Evolutionary conservation across 2,113 vertebrate genomes (phyloP).

Genomic region (Neotoma lepida): DNA sequence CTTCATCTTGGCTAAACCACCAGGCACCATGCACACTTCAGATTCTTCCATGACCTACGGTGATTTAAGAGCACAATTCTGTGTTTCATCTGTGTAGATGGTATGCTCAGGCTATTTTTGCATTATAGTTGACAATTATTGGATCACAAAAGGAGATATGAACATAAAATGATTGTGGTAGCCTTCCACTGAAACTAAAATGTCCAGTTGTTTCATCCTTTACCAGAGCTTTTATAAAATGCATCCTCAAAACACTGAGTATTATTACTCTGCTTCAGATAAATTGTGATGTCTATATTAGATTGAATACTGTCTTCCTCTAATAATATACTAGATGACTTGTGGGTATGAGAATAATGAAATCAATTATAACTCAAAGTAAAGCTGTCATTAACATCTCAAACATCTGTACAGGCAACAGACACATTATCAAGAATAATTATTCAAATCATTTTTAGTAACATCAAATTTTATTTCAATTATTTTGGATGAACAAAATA

Average conservation of each 20-base stretch:
- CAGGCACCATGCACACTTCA: conserved; percentile 91
- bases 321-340: background rate
- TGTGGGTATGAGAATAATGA: conserved; percentile 60
- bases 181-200: background rate
- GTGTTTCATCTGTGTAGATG: background rate
- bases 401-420: background rate
- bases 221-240: conserved; percentile 10
- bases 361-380: conserved; percentile 62
- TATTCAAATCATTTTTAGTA: conserved; percentile 40
- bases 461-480: conserved; percentile 39
- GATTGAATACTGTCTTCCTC: conserved; percentile 10
- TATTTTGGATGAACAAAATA: conserved; percentile 55
- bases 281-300: conserved; percentile 45
- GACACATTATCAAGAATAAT: conserved; percentile 57
- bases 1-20: conserved; percentile 93
- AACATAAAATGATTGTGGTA: background rate
- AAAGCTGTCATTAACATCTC: conserved; percentile 57
- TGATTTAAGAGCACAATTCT: conserved; percentile 68
- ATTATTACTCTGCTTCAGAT: conserved; percentile 50
- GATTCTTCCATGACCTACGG: conserved; percentile 92
- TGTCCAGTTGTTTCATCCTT: background rate
- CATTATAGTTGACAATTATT: conserved; percentile 15
- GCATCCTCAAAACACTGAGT: conserved; percentile 30
- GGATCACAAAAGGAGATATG: background rate
- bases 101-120: background rate